Percentiles rank a stretch among this genome's conserved stretches.
Conservation (phyloP, 1,140 invertebrate genomes). For the Luehdorfia chinensis region DNA sequence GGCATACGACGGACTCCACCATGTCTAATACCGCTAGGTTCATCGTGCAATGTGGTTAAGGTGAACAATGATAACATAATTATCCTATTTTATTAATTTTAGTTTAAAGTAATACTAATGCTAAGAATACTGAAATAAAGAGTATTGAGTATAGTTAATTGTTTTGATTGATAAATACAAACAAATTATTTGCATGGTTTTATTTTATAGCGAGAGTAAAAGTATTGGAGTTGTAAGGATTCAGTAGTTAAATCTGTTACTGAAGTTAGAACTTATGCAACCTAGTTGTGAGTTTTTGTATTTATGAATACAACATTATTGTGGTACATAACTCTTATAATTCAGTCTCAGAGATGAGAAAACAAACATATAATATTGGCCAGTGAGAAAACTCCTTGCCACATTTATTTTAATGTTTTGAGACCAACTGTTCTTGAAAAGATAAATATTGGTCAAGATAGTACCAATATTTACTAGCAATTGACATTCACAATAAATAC, state of each 20-base stretch:
- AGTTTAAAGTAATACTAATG: background rate
- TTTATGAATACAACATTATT: too few relatives aligned
- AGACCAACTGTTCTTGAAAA: too few relatives aligned
- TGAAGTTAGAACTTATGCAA: constrained; percentile 8
- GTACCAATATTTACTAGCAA: too few relatives aligned
- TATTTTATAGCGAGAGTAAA: background rate
- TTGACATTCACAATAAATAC: too few relatives aligned
- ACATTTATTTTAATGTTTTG: too few relatives aligned
- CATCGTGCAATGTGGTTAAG: constrained; percentile 85
- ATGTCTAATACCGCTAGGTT: constrained; percentile 89
- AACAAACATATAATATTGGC: too few relatives aligned
- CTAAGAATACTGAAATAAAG: too few relatives aligned
- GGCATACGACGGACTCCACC: constrained; percentile 90
- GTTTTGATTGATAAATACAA: background rate
- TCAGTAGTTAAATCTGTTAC: constrained; percentile 17
- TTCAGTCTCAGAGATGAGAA: too few relatives aligned
- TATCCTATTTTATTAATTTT: background rate
- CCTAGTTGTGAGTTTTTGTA: too few relatives aligned
- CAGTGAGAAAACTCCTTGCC: too few relatives aligned
- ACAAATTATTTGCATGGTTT: background rate
- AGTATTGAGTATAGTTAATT: constrained; percentile 5
- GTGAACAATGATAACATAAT: constrained; percentile 22
- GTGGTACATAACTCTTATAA: too few relatives aligned
- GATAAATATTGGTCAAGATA: too few relatives aligned
- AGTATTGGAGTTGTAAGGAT: constrained; percentile 6